Evolutionary conservation across 2,113 vertebrate species (phyloP).

Genomic region (Aythya baeri): DNA sequence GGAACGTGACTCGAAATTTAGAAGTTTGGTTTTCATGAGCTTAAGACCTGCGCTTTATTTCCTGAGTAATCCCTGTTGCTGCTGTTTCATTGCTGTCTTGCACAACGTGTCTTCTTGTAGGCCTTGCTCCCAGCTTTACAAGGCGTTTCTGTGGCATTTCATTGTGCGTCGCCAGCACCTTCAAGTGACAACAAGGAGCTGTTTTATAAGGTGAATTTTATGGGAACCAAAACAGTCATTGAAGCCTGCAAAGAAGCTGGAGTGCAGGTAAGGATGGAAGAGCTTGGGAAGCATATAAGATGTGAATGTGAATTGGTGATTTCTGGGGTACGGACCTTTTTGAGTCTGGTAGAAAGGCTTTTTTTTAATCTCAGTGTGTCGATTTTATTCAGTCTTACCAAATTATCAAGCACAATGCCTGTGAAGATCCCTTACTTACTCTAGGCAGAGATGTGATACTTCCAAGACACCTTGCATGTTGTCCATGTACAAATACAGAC

Average conservation of each 20-base stretch:
- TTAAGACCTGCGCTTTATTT: neutral
- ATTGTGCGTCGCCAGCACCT: constrained; percentile 93
- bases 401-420: neutral
- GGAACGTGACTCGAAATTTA: neutral
- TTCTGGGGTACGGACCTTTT: rapidly evolving
- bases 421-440: neutral
- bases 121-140: constrained; percentile 86
- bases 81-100: neutral
- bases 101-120: constrained; percentile 66
- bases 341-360: neutral
- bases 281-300: rapidly evolving
- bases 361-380: neutral
- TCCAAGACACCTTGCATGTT: neutral
- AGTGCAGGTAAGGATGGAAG: constrained; percentile 84
- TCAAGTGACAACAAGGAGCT: constrained; percentile 85
- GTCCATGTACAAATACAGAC: rapidly evolving
- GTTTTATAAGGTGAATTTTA: constrained; percentile 91
- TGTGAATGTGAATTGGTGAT: neutral
- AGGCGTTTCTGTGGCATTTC: constrained; percentile 88
- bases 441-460: neutral
- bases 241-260: constrained; percentile 87
- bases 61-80: rapidly evolving
- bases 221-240: constrained; percentile 88
- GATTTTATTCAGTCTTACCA: neutral
- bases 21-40: rapidly evolving